Conservation (phyloP, 1,140 invertebrate genomes). For the Oedothorax gibbosus region DNA sequence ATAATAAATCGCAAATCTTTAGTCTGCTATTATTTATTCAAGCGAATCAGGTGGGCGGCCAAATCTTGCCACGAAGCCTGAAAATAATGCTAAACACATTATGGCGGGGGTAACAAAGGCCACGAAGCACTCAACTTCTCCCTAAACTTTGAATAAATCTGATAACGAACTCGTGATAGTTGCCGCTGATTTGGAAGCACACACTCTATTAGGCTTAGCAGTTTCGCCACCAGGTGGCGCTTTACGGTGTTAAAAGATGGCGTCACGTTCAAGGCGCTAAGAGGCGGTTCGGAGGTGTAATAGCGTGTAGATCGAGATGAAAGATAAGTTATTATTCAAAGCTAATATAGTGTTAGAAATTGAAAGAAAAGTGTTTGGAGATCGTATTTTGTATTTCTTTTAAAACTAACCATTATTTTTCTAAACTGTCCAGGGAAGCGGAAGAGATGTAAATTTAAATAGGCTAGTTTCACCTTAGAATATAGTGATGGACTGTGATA, state of each 20-base stretch:
- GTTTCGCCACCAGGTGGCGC: conserved; percentile 54
- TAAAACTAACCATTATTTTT: conserved; percentile 40
- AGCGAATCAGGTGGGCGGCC: conserved; percentile 41
- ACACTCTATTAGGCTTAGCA: background rate
- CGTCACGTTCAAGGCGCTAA: conserved; percentile 49
- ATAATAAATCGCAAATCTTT: conserved; percentile 12
- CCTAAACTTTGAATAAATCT: conserved; percentile 48
- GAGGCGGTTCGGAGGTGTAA: conserved; percentile 45
- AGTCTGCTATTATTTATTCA: conserved; percentile 52
- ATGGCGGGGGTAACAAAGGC: conserved; percentile 43
- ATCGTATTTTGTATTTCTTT: conserved; percentile 29
- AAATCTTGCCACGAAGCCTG: background rate
- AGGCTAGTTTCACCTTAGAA: background rate
- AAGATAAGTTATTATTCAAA: conserved; percentile 27
- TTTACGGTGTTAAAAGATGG: conserved; percentile 1
- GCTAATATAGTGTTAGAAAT: conserved; percentile 41
- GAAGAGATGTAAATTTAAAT: conserved; percentile 25
- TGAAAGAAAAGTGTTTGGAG: conserved; percentile 39
- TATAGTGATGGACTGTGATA: too few relatives aligned
- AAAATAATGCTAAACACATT: conserved; percentile 52
- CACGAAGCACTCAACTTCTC: conserved; percentile 32
- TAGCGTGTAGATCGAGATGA: conserved; percentile 29
- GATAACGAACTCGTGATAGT: conserved; percentile 43
- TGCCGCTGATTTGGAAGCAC: conserved; percentile 38
- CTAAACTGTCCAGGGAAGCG: conserved; percentile 23